phyloP scores from a whole-genome alignment of 2,113 vertebrate species.

The Plectropomus leopardus region DNA sequence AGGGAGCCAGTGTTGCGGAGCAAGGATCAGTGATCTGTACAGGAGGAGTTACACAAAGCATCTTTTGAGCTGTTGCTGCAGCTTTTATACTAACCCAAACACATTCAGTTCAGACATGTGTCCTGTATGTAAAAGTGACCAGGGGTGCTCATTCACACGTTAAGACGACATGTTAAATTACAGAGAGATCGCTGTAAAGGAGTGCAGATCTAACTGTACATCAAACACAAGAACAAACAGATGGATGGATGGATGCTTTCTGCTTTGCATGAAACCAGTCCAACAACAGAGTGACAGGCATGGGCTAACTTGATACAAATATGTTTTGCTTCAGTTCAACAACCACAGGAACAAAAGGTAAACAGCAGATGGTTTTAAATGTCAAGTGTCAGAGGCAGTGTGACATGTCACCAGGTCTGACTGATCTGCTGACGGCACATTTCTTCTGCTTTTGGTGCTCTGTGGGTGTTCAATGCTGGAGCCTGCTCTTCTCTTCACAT shows the following conservation, averaged over 20 bases:
- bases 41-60: no score
- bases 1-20: no score
- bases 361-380: background rate
- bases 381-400: background rate
- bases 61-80: background rate
- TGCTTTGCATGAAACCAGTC: constrained; percentile 51
- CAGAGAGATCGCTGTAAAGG: no score
- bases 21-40: no score
- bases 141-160: background rate
- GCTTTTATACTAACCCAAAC: background rate
- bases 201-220: no score
- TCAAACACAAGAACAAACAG: background rate
- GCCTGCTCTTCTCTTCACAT: background rate
- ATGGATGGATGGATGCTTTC: background rate
- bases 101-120: background rate
- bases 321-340: constrained; percentile 3
- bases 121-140: background rate
- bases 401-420: background rate
- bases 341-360: background rate
- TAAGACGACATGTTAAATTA: background rate
- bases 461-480: background rate
- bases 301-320: background rate
- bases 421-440: background rate
- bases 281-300: background rate
- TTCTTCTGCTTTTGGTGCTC: background rate